phyloP scores from a whole-genome alignment of 1,140 invertebrate species.

The Microplitis mediator region DNA sequence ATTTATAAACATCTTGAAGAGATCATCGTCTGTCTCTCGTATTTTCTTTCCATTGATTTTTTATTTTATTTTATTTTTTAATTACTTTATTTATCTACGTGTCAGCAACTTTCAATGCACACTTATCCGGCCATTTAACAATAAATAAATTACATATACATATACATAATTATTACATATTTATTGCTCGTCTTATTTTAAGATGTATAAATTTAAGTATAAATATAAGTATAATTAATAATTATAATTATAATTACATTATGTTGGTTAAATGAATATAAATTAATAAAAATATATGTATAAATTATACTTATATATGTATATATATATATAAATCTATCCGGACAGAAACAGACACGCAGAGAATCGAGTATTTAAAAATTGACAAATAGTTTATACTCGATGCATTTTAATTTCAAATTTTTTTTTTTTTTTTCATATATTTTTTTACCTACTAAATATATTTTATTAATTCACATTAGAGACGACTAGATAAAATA shows the following conservation, averaged over 20 bases:
- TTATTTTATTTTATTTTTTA: background rate
- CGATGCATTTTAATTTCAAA: background rate
- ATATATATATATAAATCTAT: too few relatives aligned
- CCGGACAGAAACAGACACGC: too few relatives aligned
- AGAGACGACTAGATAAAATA: conserved; percentile 23
- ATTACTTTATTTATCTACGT: background rate
- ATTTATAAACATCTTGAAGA: conserved; percentile 16
- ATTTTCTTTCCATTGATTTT: conserved; percentile 10
- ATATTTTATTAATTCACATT: conserved; percentile 11
- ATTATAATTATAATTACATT: too few relatives aligned
- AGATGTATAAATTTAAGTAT: too few relatives aligned
- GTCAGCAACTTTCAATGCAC: background rate
- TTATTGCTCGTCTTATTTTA: too few relatives aligned
- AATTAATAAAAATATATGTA: too few relatives aligned
- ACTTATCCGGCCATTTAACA: background rate
- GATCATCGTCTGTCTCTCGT: conserved; percentile 17
- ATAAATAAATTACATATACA: background rate
- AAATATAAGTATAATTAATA: too few relatives aligned
- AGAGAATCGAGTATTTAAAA: background rate
- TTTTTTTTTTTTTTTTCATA: background rate
- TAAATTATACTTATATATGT: too few relatives aligned
- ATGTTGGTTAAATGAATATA: too few relatives aligned
- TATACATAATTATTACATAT: too few relatives aligned
- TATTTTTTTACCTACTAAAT: conserved; percentile 6
- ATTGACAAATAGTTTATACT: background rate